Evolutionary conservation across 2,113 vertebrate species (phyloP).

Genomic region (Acanthisitta chloris): DNA sequence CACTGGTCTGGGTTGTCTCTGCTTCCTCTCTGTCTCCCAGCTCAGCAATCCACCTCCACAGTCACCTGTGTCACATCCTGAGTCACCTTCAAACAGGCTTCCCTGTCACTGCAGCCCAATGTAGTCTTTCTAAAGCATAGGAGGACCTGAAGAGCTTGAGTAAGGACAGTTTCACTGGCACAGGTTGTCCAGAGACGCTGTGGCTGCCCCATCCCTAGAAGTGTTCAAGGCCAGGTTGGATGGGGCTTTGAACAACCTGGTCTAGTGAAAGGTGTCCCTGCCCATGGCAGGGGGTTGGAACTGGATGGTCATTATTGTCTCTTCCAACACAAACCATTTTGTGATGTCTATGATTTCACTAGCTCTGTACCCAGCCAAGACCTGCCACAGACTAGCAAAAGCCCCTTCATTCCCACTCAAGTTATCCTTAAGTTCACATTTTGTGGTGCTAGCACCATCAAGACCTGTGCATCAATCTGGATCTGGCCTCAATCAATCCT

Average conservation of each 20-base stretch:
- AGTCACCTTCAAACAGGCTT: background rate
- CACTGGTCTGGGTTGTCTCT: background rate
- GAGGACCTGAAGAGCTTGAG: background rate
- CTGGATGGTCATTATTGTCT: background rate
- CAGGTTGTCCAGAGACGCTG: background rate
- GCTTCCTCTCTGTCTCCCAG: background rate
- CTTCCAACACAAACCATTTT: background rate
- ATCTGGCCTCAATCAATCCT: background rate
- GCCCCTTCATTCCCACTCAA: background rate
- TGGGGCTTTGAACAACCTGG: background rate
- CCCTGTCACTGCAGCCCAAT: background rate
- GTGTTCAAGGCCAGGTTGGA: background rate
- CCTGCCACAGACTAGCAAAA: background rate
- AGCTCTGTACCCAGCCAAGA: background rate
- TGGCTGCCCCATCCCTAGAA: background rate
- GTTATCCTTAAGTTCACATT: background rate
- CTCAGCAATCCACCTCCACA: background rate
- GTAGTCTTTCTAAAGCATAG: background rate
- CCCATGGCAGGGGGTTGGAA: background rate
- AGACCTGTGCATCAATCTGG: accelerated
- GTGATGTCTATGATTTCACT: background rate
- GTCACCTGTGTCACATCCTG: background rate
- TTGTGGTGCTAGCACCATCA: accelerated
- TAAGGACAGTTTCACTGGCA: background rate
- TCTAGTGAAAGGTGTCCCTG: background rate